Conservation (phyloP, 2,113 vertebrate species). For the Cyprinodon tularosa region DNA sequence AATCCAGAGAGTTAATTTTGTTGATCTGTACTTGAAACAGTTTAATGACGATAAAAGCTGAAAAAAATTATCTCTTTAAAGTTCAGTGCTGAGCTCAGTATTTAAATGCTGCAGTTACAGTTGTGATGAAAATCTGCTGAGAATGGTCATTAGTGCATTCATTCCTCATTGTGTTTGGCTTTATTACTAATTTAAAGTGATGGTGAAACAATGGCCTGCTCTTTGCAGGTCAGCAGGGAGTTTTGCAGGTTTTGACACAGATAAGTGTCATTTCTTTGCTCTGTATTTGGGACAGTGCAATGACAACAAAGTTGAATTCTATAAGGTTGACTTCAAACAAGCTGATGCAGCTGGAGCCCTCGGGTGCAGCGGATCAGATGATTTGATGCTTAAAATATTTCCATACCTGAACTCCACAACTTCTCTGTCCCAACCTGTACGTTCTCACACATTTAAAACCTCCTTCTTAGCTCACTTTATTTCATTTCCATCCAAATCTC, state of each 20-base stretch:
- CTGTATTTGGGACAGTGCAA: too few relatives aligned
- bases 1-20: too few relatives aligned
- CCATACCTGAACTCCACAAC: not conserved
- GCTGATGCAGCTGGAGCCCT: not conserved
- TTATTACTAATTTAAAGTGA: slow-evolving; percentile 19
- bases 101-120: not conserved
- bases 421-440: not conserved
- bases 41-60: too few relatives aligned
- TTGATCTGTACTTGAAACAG: too few relatives aligned
- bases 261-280: not conserved
- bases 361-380: not conserved
- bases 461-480: not conserved
- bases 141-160: slow-evolving; percentile 7
- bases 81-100: not conserved
- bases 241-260: not conserved
- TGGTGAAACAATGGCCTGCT: not conserved
- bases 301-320: too few relatives aligned
- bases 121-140: not conserved
- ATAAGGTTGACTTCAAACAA: not conserved
- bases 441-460: not conserved
- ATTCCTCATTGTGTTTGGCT: slow-evolving; percentile 2
- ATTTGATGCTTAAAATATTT: not conserved
- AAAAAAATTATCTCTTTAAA: too few relatives aligned
- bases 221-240: not conserved
- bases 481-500: slow-evolving; percentile 17